Conservation (phyloP, 2,797 vertebrate species). For the Melanotaenia trifasciata region DNA sequence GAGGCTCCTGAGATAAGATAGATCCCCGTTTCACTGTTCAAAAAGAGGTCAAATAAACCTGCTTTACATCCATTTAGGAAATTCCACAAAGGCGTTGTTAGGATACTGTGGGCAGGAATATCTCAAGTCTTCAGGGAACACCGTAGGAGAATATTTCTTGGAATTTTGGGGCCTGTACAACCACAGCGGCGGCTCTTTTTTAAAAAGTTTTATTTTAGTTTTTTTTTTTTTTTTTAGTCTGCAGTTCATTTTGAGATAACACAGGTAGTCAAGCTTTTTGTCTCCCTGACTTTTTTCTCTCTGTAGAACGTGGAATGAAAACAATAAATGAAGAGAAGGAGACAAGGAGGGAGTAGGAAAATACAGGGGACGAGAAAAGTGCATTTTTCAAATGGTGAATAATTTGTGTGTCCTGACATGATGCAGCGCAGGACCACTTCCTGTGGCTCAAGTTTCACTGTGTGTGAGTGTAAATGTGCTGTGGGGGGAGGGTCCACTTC, state of each 20-base stretch:
- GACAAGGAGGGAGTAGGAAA: constrained; percentile 43
- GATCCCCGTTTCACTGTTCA: constrained; percentile 61
- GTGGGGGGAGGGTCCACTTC: constrained; percentile 71
- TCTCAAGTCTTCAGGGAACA: constrained; percentile 75
- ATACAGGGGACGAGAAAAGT: constrained; percentile 53
- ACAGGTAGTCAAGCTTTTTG: constrained; percentile 79
- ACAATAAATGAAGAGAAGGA: constrained; percentile 69
- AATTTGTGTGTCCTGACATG: constrained; percentile 84
- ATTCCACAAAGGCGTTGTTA: constrained; percentile 73
- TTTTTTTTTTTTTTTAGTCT: constrained; percentile 1
- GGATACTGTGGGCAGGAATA: constrained; percentile 78
- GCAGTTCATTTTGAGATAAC: constrained; percentile 78
- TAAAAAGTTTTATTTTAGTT: neutral
- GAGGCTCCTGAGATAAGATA: constrained; percentile 48
- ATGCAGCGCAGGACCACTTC: constrained; percentile 88
- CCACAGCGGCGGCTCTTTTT: constrained; percentile 66
- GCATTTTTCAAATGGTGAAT: constrained; percentile 79
- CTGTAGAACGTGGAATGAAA: constrained; percentile 68
- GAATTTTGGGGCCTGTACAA: constrained; percentile 71
- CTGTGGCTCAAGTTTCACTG: constrained; percentile 86
- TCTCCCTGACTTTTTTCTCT: constrained; percentile 62
- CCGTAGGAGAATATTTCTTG: constrained; percentile 73
- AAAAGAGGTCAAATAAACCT: constrained; percentile 76
- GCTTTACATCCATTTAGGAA: constrained; percentile 79
- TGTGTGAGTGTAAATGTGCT: constrained; percentile 73